Base-by-base conservation (phyloP, 2,113 vertebrate species). In the Oncorhynchus masou region DNA sequence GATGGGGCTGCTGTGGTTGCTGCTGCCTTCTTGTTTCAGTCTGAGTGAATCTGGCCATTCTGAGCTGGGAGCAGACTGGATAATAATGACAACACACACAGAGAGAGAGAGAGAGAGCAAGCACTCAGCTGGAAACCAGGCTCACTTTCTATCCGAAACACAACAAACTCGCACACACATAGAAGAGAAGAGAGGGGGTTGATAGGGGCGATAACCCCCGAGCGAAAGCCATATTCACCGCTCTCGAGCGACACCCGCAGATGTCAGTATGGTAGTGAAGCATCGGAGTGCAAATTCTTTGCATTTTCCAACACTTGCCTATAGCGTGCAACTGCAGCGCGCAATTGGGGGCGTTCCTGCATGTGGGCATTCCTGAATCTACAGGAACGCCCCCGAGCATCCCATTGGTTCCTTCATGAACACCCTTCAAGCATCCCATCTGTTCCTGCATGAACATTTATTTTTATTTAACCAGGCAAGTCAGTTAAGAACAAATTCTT, bases 1-100 rank as follows among this genome's bases (percentile, higher is more conserved):
- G 90, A 84, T 91, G 91, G 86, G 90, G 90, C 86, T 90, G 90
- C 86, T 90, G 94, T 84, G 87, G 91, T 83, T 88, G 91, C 83
- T 93, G 94, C 93, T 94, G 95, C 94, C 93, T 93, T 93, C 95
- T 95, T 93, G 94, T 93, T 94, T 96, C 95, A 95, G 95, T 95
- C 94, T 94, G 94, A 91, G 94, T 95, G 93, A 96, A 95, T 95
- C 96, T 96, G 95, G 96, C 96, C 96, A 97, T 97, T 94, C 94
- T 95, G 92, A 92, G 94, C 94, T 92, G 91, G 88, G 93, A 94
- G 92, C 93, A 92, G 91, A 93, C 90, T 92, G 94, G 93, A 94
- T 93, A 94, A 92, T 94, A 94, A 94, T 94, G 91, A 94, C 91
- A 93, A 92, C 92, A 92, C 92, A 85, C 81, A 79, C 71, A 79